Evolutionary conservation across 2,113 vertebrate species (phyloP).

Genomic region (Sitta europaea): DNA sequence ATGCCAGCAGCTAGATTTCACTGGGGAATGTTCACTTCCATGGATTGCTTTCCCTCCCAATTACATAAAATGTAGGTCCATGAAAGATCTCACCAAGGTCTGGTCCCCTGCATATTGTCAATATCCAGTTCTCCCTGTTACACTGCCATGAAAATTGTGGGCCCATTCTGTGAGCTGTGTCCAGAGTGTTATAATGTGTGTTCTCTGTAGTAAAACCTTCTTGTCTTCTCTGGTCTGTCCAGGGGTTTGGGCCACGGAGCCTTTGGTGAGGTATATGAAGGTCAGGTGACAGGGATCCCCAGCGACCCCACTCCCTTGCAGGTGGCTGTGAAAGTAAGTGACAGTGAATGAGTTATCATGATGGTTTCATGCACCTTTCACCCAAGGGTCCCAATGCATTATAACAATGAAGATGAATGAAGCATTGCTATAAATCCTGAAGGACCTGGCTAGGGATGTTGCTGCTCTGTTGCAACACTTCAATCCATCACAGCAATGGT

Average conservation of each 20-base stretch:
- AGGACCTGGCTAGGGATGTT: not conserved
- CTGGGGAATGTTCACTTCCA: not conserved
- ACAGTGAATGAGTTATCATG: slow-evolving; percentile 6
- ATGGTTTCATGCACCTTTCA: slow-evolving; percentile 20
- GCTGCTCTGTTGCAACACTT: not conserved
- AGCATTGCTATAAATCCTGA: not conserved
- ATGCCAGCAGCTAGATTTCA: not conserved
- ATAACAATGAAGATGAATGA: not conserved
- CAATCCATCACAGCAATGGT: not conserved
- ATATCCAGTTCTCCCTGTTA: not conserved
- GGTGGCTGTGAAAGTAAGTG: slow-evolving; percentile 95
- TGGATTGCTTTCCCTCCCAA: not conserved
- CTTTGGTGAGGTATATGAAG: slow-evolving; percentile 98
- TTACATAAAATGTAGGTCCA: not conserved
- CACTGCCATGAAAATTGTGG: not conserved
- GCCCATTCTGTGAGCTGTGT: not conserved
- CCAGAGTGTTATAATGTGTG: slow-evolving; percentile 6
- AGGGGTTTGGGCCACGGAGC: slow-evolving; percentile 97
- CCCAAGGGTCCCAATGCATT: slow-evolving; percentile 24
- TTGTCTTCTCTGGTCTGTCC: slow-evolving; percentile 60
- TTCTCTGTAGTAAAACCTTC: slow-evolving; percentile 55
- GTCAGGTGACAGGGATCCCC: slow-evolving; percentile 88
- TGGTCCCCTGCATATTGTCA: not conserved
- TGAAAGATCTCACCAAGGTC: not conserved
- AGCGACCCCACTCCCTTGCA: slow-evolving; percentile 92